phyloP scores from a whole-genome alignment of 1,140 invertebrate genomes.

The Elysia chlorotica region DNA sequence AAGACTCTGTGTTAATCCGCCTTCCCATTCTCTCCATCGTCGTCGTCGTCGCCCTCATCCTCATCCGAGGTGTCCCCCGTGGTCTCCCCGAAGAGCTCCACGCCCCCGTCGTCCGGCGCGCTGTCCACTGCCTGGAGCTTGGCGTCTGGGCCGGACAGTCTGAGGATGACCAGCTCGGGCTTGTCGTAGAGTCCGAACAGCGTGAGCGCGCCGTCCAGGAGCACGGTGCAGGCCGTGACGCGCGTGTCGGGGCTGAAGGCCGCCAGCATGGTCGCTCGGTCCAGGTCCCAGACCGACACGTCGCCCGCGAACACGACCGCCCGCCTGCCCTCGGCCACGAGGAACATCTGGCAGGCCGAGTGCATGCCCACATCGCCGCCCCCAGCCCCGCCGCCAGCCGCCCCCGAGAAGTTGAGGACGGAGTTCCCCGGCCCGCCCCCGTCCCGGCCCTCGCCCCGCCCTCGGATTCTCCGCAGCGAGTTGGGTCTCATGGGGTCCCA shows the following conservation, averaged over 20 bases:
- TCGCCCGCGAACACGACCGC: slow-evolving; percentile 57
- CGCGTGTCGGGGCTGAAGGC: slow-evolving; percentile 77
- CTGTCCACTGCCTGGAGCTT: too few species aligned
- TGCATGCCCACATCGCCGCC: too few species aligned
- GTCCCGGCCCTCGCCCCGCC: slow-evolving; percentile 45
- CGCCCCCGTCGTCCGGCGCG: slow-evolving; percentile 30
- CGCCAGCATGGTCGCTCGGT: slow-evolving; percentile 71
- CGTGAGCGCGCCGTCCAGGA: slow-evolving; percentile 73
- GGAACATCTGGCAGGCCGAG: slow-evolving; percentile 53
- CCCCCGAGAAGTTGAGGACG: too few species aligned
- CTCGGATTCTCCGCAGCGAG: slow-evolving; percentile 40
- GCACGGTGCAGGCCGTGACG: slow-evolving; percentile 78
- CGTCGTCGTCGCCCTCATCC: slow-evolving; percentile 47
- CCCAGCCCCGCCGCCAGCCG: too few species aligned
- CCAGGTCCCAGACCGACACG: slow-evolving; percentile 58
- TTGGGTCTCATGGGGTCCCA: slow-evolving; percentile 50
- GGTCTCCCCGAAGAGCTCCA: slow-evolving; percentile 51
- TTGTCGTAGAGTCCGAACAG: slow-evolving; percentile 68
- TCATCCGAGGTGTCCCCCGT: slow-evolving; percentile 45
- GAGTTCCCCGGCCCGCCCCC: too few species aligned
- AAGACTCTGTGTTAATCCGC: slow-evolving; percentile 68
- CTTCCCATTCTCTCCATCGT: slow-evolving; percentile 27
- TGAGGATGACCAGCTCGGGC: slow-evolving; percentile 70
- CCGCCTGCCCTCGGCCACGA: slow-evolving; percentile 41
- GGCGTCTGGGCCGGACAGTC: slow-evolving; percentile 33